Evolutionary conservation across 2,888 invertebrate species (phyloP), one percentile per base, ranked within the genome.

Genomic region (Homarus gammarus): DNA sequence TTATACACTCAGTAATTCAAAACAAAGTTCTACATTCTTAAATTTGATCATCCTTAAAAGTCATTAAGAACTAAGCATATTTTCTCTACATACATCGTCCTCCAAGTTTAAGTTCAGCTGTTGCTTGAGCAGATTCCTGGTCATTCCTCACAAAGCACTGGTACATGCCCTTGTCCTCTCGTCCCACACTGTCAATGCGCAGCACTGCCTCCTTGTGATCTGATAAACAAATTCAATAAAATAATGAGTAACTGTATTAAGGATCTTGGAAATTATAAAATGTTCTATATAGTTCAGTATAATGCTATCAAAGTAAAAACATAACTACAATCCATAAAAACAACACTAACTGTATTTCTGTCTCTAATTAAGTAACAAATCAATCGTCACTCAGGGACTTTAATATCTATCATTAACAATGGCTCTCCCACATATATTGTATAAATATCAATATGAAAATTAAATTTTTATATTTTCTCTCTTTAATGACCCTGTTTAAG

Each of bases 81-180:
- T n/a, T 51, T 72, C 6, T 70, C 56, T 92, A 95, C 96, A 94
- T 94, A 96, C 96, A 98, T 95, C 97, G 95, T 94, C 98, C 98
- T 93, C 98, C 99, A 89, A 99, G 95, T 94, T 97, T 97, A 85
- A 99, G 95, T 95, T 98, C 98, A 81, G 97, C 98, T 86, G 97
- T 97, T 1, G 97, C 97, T 93, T 98, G 98, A 0, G 98, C 98
- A 93, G 97, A 97, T 94, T 98, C 98, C 93, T 97, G 97, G 93
- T 98, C 98, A 93, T 98, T 98, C 87, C 97, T 95, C 82, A 98
- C 97, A 93, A 98, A 98, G 94, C 99, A 99, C 93, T 99, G 99
- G 94, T 98, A 99, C 98, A 98, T 98, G 93, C 99, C 99, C 93
- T 97, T 97, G 94, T 98, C 98, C 94, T 98, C 97, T 93, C 98